phyloP scores from a whole-genome alignment of 2,888 invertebrate genomes.

The Lordiphosa fenestrarum region DNA sequence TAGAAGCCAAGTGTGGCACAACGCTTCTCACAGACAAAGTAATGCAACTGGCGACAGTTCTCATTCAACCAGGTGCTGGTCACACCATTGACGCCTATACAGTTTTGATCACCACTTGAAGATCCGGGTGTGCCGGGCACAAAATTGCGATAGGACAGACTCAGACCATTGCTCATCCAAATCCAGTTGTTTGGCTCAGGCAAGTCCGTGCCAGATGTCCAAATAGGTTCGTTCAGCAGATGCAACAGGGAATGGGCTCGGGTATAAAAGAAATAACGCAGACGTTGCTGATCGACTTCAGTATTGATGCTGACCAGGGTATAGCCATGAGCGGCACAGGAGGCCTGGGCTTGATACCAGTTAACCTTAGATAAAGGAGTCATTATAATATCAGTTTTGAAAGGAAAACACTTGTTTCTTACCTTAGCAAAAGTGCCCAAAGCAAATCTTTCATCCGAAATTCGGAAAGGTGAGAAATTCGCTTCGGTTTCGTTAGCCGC shows the following conservation, averaged over 20 bases:
- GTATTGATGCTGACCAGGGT: constrained; percentile 43
- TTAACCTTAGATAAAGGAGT: constrained; percentile 22
- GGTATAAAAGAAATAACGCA: constrained; percentile 28
- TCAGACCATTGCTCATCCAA: constrained; percentile 54
- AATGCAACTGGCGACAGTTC: constrained; percentile 14
- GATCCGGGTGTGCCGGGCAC: constrained; percentile 11
- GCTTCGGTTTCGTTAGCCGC: constrained; percentile 3
- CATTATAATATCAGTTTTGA: no score
- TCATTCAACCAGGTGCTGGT: constrained; percentile 39
- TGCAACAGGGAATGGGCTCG: constrained; percentile 18
- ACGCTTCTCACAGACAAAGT: constrained; percentile 24
- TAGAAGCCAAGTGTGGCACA: constrained; percentile 1
- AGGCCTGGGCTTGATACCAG: constrained; percentile 50
- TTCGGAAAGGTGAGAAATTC: constrained; percentile 23
- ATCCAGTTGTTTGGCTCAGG: constrained; percentile 25
- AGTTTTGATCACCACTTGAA: constrained; percentile 20
- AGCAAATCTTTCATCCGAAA: constrained; percentile 37
- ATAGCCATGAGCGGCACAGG: constrained; percentile 45
- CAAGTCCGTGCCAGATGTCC: constrained; percentile 52
- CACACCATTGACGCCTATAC: constrained; percentile 24
- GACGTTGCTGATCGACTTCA: constrained; percentile 25
- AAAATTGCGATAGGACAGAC: constrained; percentile 43
- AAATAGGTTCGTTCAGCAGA: constrained; percentile 22
- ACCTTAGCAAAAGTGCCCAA: constrained; percentile 34
- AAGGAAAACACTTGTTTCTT: not conserved